Base-by-base conservation (phyloP, 2,113 vertebrate species). In the Tichodroma muraria region DNA sequence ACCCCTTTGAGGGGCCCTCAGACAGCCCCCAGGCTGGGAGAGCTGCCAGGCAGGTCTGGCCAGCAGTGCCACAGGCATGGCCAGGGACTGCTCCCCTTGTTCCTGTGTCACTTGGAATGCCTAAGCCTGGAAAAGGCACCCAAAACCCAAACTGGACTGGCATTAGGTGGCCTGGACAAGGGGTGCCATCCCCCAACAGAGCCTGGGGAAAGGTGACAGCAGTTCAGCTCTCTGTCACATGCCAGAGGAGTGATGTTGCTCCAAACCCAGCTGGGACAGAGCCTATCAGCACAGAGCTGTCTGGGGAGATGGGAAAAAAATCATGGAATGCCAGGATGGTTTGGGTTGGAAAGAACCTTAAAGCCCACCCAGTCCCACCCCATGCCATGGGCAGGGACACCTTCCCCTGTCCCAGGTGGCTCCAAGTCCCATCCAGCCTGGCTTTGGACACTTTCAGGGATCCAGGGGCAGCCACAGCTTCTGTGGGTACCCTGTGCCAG, bases 341-440 rank as follows among this genome's bases (percentile, higher is more conserved):
- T 21, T 54, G 45, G 38, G 16, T 15, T 45, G 38, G 53, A 25
- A 60, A 17, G 54, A 38, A 40, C 47, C 61, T 53, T 11, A 27
- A 68, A 47, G 8, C 1, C 15, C 24, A 40, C 0, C 20, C 20
- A 45, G 16, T 40, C 3, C 2, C 20, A 60, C 3, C 6, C 31
- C 11, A 33, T 75, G 37, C 28, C 28, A 73, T 20, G 31, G 52
- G 15, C 68, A 88, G 44, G 44, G 19, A 59, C 44, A 73, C 23
- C 7, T 66, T 0, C 33, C 60, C 45, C 45, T 12, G 0, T 24
- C 28, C 69, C 24, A 60, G n/a, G 31, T 0, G 25, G 38, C 45
- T 38, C 24, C 59, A 16, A 80, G 27, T 33, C 44, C 10, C 0
- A 0, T 59, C 23, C 38, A 60, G 0, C 69, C 53, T 53, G 45